These are phyloP conservation scores for Rhinella marina DNA, from an alignment of 2,797 vertebrate genomes.

Conservation along the genomic window DNA sequence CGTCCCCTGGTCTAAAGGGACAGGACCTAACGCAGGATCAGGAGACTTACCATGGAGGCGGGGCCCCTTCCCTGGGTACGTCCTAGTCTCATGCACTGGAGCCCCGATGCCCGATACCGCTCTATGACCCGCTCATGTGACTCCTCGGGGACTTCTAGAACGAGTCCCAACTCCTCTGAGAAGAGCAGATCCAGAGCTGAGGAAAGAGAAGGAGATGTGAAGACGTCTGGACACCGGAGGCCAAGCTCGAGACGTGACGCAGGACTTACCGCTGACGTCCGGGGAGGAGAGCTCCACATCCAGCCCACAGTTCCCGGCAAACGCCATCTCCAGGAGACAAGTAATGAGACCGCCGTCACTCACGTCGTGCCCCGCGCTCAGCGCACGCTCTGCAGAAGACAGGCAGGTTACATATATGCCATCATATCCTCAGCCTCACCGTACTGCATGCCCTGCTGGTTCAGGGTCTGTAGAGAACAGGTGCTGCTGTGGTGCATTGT, in stretches of 20 bases:
- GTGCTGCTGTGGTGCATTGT: background rate
- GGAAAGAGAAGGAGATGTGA: background rate
- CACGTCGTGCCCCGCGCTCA: conserved; percentile 90
- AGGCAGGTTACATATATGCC: no score
- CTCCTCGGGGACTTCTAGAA: conserved; percentile 81
- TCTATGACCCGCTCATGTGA: conserved; percentile 64
- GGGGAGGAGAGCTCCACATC: conserved; percentile 74
- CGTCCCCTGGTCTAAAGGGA: no score
- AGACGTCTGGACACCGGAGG: no score
- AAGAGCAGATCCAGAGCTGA: conserved; percentile 85
- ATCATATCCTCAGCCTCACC: no score
- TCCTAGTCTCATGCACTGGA: conserved; percentile 80
- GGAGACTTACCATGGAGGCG: conserved; percentile 64
- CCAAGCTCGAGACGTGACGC: no score
- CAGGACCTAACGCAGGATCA: no score
- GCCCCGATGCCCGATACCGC: conserved; percentile 75
- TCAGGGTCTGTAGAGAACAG: background rate
- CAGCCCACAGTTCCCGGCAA: conserved; percentile 89
- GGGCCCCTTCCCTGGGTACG: conserved; percentile 80
- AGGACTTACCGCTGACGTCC: conserved; percentile 65
- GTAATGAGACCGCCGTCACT: conserved; percentile 90
- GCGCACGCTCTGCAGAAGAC: conserved; percentile 72
- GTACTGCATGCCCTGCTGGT: background rate
- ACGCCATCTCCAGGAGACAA: conserved; percentile 91
- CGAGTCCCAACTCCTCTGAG: conserved; percentile 87